These are phyloP conservation scores for Seladonia tumulorum DNA, from an alignment of 2,888 invertebrate species.

Conservation along the genomic window DNA sequence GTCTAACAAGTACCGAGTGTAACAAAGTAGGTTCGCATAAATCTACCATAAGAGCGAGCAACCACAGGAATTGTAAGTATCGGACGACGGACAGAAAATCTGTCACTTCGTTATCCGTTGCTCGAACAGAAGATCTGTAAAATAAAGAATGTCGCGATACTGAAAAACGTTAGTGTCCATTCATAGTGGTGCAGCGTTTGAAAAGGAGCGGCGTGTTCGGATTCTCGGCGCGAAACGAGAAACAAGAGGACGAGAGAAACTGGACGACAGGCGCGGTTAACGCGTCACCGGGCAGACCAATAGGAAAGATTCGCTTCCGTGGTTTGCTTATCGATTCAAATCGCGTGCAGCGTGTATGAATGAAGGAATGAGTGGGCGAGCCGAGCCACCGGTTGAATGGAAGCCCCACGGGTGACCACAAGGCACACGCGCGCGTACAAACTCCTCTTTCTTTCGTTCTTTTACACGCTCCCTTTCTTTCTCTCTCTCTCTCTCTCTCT, in stretches of 20 bases:
- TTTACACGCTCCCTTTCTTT: constrained; percentile 32
- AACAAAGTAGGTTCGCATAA: too few relatives aligned
- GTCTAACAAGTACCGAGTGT: too few relatives aligned
- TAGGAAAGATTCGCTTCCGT: constrained; percentile 67
- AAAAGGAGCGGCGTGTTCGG: background rate
- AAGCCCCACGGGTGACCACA: constrained; percentile 78
- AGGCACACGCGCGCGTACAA: constrained; percentile 69
- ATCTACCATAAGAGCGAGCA: too few relatives aligned
- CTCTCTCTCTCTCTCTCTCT: constrained; percentile 9
- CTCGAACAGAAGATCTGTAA: background rate
- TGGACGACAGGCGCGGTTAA: constrained; percentile 25
- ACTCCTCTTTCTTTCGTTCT: constrained; percentile 58
- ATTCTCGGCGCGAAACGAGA: constrained; percentile 1
- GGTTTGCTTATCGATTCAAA: constrained; percentile 83
- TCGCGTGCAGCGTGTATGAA: constrained; percentile 82
- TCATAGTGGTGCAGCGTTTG: background rate
- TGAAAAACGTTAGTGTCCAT: background rate
- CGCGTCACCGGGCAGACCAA: constrained; percentile 45
- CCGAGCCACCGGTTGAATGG: constrained; percentile 82
- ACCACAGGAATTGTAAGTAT: too few relatives aligned
- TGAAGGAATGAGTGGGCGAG: constrained; percentile 83
- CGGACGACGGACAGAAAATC: too few relatives aligned
- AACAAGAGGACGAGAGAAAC: constrained; percentile 7
- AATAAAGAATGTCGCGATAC: background rate
- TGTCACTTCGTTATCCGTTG: too few relatives aligned